Conservation (phyloP, 1,140 invertebrate genomes). For the Camponotus floridanus region DNA sequence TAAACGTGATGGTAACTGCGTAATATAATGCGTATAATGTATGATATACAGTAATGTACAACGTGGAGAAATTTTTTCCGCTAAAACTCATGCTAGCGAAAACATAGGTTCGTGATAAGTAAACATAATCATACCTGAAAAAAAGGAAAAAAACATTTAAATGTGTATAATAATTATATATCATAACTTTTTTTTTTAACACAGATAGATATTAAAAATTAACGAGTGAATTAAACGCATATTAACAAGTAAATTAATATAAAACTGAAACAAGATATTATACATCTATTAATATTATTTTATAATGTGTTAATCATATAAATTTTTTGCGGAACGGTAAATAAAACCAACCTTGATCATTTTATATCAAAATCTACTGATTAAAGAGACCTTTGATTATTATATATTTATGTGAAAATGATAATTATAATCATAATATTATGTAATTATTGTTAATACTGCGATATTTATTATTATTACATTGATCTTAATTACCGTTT, state of each 20-base stretch:
- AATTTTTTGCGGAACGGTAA: slow-evolving; percentile 25
- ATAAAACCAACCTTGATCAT: slow-evolving; percentile 2
- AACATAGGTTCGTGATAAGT: slow-evolving; percentile 68
- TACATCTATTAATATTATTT: slow-evolving; percentile 48
- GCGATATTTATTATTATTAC: slow-evolving; percentile 22
- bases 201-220: slow-evolving; percentile 55
- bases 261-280: slow-evolving; percentile 29
- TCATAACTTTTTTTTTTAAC: slow-evolving; percentile 21
- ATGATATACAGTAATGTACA: slow-evolving; percentile 57
- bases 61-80: slow-evolving; percentile 48
- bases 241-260: slow-evolving; percentile 50
- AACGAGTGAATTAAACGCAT: slow-evolving; percentile 46
- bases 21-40: slow-evolving; percentile 47
- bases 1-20: slow-evolving; percentile 48
- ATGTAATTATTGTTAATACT: neutral
- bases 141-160: slow-evolving; percentile 67
- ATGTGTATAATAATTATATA: slow-evolving; percentile 53
- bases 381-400: slow-evolving; percentile 11
- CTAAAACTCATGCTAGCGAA: slow-evolving; percentile 66
- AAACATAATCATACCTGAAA: slow-evolving; percentile 72
- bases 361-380: neutral
- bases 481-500: slow-evolving; percentile 55
- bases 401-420: neutral
- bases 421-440: no score
- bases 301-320: slow-evolving; percentile 38